These are phyloP conservation scores for Alaudala cheleensis DNA, from an alignment of 2,113 vertebrate genomes.

Conservation along the genomic window DNA sequence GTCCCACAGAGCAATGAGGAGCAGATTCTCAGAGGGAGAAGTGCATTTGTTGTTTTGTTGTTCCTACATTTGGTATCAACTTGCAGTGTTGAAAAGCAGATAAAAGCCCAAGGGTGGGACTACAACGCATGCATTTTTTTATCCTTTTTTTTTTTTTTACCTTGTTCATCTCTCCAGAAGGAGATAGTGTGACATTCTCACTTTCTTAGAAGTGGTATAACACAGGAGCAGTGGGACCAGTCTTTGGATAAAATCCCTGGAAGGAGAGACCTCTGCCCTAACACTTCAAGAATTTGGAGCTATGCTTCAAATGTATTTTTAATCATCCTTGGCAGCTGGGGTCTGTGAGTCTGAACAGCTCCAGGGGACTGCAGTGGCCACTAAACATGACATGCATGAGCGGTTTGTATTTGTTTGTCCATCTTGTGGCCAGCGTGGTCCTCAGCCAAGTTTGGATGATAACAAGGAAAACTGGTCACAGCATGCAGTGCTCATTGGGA, in stretches of 20 bases:
- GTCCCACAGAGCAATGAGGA: background rate
- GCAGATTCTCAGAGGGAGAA: background rate
- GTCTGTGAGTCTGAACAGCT: background rate
- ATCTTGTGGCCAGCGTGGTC: background rate
- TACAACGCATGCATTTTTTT: background rate
- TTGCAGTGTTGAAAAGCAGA: background rate
- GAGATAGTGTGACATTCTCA: background rate
- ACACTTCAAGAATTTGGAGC: background rate
- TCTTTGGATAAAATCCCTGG: background rate
- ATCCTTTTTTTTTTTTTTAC: background rate
- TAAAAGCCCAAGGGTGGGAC: background rate
- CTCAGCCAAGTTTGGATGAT: background rate
- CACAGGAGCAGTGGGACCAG: background rate
- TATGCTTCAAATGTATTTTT: background rate
- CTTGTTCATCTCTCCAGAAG: background rate
- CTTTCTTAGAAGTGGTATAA: background rate
- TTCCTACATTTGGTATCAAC: background rate
- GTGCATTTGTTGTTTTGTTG: background rate
- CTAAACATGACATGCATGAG: background rate
- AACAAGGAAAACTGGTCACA: background rate
- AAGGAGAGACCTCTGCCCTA: background rate
- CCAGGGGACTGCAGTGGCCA: background rate
- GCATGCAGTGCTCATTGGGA: fast-evolving
- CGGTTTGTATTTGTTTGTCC: fast-evolving
- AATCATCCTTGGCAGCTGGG: background rate